These are phyloP conservation scores for Zygogramma bicolorata DNA, from an alignment of 2,888 invertebrate species.

Conservation along the genomic window DNA sequence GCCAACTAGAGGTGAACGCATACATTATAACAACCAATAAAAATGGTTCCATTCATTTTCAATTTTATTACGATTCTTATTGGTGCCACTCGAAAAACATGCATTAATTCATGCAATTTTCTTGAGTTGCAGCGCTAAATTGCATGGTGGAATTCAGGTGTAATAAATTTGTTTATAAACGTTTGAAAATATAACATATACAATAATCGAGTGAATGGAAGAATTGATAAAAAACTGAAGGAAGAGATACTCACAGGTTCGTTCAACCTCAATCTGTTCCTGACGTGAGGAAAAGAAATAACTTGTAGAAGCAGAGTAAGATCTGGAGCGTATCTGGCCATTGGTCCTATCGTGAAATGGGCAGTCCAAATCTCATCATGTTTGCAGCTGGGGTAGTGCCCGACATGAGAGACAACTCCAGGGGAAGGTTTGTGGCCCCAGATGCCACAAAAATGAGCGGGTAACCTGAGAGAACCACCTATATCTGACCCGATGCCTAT, in stretches of 20 bases:
- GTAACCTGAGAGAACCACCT: conserved; percentile 89
- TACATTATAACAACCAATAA: too few species aligned
- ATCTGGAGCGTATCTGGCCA: conserved; percentile 90
- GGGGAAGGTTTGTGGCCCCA: conserved; percentile 91
- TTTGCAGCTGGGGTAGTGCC: conserved; percentile 76
- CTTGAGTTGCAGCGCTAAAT: too few species aligned
- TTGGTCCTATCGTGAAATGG: conserved; percentile 86
- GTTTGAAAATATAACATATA: too few species aligned
- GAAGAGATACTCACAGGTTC: conserved; percentile 67
- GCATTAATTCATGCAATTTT: too few species aligned
- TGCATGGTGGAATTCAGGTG: too few species aligned
- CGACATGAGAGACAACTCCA: conserved; percentile 74
- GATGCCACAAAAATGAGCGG: conserved; percentile 91
- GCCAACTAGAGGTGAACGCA: too few species aligned
- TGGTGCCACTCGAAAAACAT: too few species aligned
- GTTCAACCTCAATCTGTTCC: conserved; percentile 66
- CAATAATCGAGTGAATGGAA: too few species aligned
- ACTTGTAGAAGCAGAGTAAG: conserved; percentile 80
- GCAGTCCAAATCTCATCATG: conserved; percentile 74
- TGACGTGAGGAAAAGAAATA: conserved; percentile 71
- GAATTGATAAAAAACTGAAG: too few species aligned
- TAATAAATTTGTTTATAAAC: too few species aligned
- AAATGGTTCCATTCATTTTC: too few species aligned
- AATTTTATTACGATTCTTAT: too few species aligned
- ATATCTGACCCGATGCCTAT: conserved; percentile 90